Evolutionary conservation across 1,140 invertebrate genomes (phyloP).

Genomic region (Gonatopus flavifemur): DNA sequence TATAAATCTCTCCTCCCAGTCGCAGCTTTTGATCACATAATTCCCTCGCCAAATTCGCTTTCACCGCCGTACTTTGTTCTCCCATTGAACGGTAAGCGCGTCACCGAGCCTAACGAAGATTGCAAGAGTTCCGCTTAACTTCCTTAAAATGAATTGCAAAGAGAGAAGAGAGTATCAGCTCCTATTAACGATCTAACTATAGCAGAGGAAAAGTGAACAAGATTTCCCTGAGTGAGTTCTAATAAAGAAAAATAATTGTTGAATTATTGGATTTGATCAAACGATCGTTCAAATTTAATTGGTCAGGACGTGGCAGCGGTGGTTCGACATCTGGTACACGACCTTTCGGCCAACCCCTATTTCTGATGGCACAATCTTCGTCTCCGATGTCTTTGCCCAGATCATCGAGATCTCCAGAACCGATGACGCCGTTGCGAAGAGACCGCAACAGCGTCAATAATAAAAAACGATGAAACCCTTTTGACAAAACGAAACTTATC

Average conservation of each 20-base stretch:
- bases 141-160: too few species aligned
- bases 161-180: too few species aligned
- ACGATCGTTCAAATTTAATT: conserved; percentile 40
- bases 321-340: conserved; percentile 63
- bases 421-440: conserved; percentile 17
- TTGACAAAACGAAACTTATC: too few species aligned
- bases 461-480: conserved; percentile 49
- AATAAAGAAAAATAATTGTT: neutral
- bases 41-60: too few species aligned
- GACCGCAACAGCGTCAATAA: conserved; percentile 38
- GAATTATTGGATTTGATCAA: conserved; percentile 2
- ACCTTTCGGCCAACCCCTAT: conserved; percentile 74
- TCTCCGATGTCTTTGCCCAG: conserved; percentile 55
- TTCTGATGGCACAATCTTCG: conserved; percentile 55
- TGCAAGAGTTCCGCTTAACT: too few species aligned
- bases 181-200: too few species aligned
- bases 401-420: conserved; percentile 31
- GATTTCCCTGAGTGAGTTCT: neutral
- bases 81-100: too few species aligned
- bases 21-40: too few species aligned
- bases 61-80: too few species aligned
- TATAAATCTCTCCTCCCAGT: too few species aligned
- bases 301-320: conserved; percentile 44
- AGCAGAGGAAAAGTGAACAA: too few species aligned
- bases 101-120: too few species aligned